A percentile compares a stretch with the other conserved stretches of the same genome.
These are phyloP conservation scores for Xiphias gladius DNA, from an alignment of 2,113 vertebrate species.

Conservation along the genomic window DNA sequence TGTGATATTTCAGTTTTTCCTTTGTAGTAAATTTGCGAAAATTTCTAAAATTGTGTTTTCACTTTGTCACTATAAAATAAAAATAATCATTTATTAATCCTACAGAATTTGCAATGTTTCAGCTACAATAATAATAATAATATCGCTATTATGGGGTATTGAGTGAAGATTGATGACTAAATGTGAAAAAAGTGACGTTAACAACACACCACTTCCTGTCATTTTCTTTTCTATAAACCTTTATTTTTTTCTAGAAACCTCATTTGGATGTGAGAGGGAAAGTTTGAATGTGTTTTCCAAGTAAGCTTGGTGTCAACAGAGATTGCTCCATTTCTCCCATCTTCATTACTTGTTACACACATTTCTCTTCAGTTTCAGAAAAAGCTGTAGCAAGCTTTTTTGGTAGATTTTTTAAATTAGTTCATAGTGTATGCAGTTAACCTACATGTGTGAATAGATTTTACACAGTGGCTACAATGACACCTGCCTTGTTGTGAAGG, in stretches of 20 bases:
- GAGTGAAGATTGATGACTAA: too few species aligned
- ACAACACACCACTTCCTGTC: background rate
- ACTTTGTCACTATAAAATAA: too few species aligned
- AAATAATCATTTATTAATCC: too few species aligned
- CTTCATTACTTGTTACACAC: background rate
- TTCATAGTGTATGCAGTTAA: background rate
- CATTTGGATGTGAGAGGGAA: background rate
- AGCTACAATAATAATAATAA: too few species aligned
- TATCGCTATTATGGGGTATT: too few species aligned
- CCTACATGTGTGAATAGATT: background rate
- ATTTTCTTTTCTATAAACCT: too few species aligned
- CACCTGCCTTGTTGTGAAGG: background rate
- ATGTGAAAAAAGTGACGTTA: too few species aligned
- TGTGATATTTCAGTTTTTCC: too few species aligned
- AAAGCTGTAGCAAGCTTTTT: background rate
- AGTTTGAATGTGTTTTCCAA: background rate
- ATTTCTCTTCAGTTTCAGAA: background rate
- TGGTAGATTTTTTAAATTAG: background rate
- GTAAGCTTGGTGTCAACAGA: background rate
- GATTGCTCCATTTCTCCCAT: background rate
- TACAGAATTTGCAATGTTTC: too few species aligned
- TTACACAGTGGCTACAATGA: background rate
- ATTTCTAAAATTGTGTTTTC: too few species aligned
- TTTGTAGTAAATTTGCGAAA: too few species aligned
- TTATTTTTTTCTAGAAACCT: background rate